These are phyloP conservation scores for Pempheris klunzingeri DNA, from an alignment of 2,797 vertebrate species.

Conservation along the genomic window DNA sequence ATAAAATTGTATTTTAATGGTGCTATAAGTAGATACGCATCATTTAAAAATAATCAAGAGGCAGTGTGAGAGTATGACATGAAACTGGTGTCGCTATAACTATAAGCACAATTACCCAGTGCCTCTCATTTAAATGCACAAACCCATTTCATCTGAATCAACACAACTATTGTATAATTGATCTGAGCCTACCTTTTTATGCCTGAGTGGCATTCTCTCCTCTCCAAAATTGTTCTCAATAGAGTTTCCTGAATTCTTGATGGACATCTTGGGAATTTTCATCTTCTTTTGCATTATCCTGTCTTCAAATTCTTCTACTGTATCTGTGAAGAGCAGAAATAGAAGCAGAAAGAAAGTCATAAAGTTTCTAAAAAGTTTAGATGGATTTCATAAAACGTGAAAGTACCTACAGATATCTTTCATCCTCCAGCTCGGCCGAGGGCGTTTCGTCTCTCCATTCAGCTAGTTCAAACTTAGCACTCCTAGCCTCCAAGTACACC, in stretches of 20 bases:
- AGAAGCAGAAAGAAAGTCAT: constrained; percentile 72
- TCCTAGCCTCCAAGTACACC: neutral
- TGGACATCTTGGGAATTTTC: constrained; percentile 99
- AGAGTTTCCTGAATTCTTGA: constrained; percentile 93
- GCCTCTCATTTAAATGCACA: neutral
- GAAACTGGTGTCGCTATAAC: constrained; percentile 6
- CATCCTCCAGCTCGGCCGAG: constrained; percentile 21
- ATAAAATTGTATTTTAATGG: neutral
- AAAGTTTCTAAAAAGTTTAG: constrained; percentile 43
- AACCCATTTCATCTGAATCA: neutral
- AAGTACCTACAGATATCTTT: constrained; percentile 5
- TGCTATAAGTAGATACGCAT: neutral
- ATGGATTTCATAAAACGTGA: constrained; percentile 18
- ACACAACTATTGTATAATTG: neutral
- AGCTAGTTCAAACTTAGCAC: constrained; percentile 16
- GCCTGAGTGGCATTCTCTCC: constrained; percentile 95
- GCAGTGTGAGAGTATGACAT: neutral
- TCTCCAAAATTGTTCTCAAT: constrained; percentile 95
- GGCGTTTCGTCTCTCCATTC: constrained; percentile 7
- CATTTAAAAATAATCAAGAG: neutral
- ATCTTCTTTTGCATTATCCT: constrained; percentile 99
- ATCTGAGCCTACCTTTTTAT: constrained; percentile 92
- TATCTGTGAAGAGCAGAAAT: constrained; percentile 87
- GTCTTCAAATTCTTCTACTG: constrained; percentile 98
- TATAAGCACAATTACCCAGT: neutral